Base-by-base conservation (phyloP, 2,888 invertebrate genomes). In the Noctua janthe region DNA sequence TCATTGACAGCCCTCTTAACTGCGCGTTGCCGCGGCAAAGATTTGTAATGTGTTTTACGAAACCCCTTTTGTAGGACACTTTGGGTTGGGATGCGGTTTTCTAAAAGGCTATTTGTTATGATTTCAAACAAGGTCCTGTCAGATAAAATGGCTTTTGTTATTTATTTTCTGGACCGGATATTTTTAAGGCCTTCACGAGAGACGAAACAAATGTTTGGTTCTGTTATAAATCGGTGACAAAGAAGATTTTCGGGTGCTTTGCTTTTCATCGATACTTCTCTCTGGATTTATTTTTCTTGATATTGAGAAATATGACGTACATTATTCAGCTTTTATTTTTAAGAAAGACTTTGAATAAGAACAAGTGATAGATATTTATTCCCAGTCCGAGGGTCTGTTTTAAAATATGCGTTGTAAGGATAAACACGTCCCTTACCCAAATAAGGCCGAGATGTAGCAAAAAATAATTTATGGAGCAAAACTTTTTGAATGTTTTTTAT, bases 51-150 rank as follows among this genome's bases (percentile, higher is more conserved):
- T 95, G 94, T 95, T 94, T 39, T 94, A 93, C 93, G 91, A 84
- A 93, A 94, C 92, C 94, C 95, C 95, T 95, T 95, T 95, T 94
- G 94, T 94, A 95, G 93, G 96, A 95, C 95, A 95, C 94, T 95
- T 94, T 90, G 93, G 95, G 94, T 93, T 91, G 92, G 94, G 95
- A 95, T 96, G 96, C 94, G 96, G 96, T 96, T 96, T 96, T 95
- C 94, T 95, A 95, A 95, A 96, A 95, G 94, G 96, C 96, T 95
- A 96, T 96, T 96, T 95, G 95, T 96, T 96, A 96, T 96, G 96
- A 96, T 96, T 96, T 96, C 95, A 95, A 96, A 96, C 96, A 95
- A 95, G 95, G 94, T 93, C 94, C 94, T 95, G 95, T 95, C 96
- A 95, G 94, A 95, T 94, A 93, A 94, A 96, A 96, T 95, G 94